phyloP scores from a whole-genome alignment of 1,140 invertebrate species.

The Dreissena rostriformis region DNA sequence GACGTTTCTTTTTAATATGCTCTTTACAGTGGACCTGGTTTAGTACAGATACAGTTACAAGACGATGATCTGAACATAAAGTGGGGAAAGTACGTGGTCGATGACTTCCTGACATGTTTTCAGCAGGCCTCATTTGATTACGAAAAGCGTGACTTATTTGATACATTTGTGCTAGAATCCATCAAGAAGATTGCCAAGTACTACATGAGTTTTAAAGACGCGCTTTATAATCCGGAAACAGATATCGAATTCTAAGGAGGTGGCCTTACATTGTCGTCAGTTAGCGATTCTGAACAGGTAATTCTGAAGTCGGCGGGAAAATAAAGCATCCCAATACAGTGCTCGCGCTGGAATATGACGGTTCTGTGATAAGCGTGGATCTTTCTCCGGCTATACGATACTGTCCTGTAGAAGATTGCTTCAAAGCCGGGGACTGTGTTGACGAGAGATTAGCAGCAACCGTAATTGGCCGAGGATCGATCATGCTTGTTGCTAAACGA shows the following conservation, averaged over 20 bases:
- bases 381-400: neutral
- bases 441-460: neutral
- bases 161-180: too few species aligned
- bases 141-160: too few species aligned
- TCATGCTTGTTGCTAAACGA: conserved; percentile 7
- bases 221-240: too few species aligned
- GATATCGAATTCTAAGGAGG: neutral
- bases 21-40: too few species aligned
- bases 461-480: neutral
- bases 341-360: neutral
- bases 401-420: neutral
- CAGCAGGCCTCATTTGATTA: too few species aligned
- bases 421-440: neutral
- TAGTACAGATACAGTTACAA: too few species aligned
- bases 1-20: too few species aligned
- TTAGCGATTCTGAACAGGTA: neutral
- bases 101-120: too few species aligned
- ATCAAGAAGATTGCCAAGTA: too few species aligned
- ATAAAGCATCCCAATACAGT: neutral
- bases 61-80: too few species aligned
- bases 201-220: too few species aligned
- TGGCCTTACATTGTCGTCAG: neutral
- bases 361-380: neutral
- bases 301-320: neutral
- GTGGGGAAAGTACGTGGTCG: too few species aligned